Evolutionary conservation across 2,113 vertebrate genomes (phyloP), one percentile per base, ranked within the genome.

Genomic region (Sylvietta virens): DNA sequence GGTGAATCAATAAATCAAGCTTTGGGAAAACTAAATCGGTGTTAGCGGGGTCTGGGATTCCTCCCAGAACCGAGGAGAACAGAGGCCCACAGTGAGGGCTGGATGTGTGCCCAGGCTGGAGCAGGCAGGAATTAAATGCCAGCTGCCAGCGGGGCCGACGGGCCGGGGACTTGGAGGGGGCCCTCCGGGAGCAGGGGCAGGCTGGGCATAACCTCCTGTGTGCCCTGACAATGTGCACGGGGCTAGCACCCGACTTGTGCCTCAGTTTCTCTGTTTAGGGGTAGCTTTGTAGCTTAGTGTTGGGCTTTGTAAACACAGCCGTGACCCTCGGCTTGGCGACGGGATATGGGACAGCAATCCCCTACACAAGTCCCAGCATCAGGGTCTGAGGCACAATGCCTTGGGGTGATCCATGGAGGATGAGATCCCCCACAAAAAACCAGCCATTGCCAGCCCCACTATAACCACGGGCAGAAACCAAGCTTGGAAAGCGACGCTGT

Each of bases 21-120:
- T 79, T 80, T 65, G 77, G 48, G 81, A 66, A 71, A 62, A 54
- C 10, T 14, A 21, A 50, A 51, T 54, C 0, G 18, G 51, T 85
- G 70, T 71, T 48, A 60, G 48, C 2, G 12, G 87, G 86, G 81
- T 57, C 71, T 40, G 85, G 95, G 89, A 62, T 71, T 71, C 26
- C 86, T 83, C 96, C 86, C 95, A 81, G 88, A 67, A 69, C 67
- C 5, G 4, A 77, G 78, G 79, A 91, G 86, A 92, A 91, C 86
- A 96, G 95, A 93, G 85, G 62, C 88, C 71, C 88, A 86, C 83
- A 92, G 94, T 60, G 37, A 76, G 42, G 74, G 70, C 78, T 95
- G 95, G 95, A 94, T 23, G 13, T 4, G 7, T 0, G 94, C 95
- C 96, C 89, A 19, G 92, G 62, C 45, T 79, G 69, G 44, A 28